Conservation (phyloP, 53 echinoderm and acorn worm genomes). For the Patiria pectinifera region DNA sequence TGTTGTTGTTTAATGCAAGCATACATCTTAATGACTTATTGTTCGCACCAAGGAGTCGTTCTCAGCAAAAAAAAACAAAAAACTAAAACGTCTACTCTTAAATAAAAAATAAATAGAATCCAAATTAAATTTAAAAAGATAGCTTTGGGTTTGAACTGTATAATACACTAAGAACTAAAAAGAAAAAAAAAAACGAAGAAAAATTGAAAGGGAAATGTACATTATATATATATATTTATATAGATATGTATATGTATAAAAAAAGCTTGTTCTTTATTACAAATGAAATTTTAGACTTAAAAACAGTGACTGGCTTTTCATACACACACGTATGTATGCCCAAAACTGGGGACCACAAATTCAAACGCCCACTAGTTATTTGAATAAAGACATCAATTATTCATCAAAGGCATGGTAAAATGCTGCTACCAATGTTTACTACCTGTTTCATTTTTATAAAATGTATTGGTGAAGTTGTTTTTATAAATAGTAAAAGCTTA, state of each 20-base stretch:
- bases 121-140: neutral
- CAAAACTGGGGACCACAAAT: neutral
- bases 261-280: constrained; percentile 19
- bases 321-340: constrained; percentile 1
- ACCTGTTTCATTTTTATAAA: neutral
- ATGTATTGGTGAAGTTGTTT: neutral
- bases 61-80: neutral
- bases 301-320: constrained; percentile 15
- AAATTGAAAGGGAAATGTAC: constrained; percentile 48
- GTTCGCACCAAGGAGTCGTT: neutral
- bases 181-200: constrained; percentile 9
- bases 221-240: constrained; percentile 46
- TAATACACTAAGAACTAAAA: constrained; percentile 26
- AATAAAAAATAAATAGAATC: constrained; percentile 64
- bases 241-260: constrained; percentile 44
- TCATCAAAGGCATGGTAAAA: neutral
- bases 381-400: neutral
- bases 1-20: no score
- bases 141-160: constrained; percentile 32
- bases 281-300: constrained; percentile 51
- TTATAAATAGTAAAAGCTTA: constrained; percentile 46
- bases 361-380: neutral
- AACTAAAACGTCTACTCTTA: constrained; percentile 33
- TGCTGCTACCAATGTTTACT: neutral
- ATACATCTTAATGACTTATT: neutral